Percentiles rank a stretch among this genome's conserved stretches.
phyloP scores from a whole-genome alignment of 2,113 vertebrate genomes.

The Catharus minimus region DNA sequence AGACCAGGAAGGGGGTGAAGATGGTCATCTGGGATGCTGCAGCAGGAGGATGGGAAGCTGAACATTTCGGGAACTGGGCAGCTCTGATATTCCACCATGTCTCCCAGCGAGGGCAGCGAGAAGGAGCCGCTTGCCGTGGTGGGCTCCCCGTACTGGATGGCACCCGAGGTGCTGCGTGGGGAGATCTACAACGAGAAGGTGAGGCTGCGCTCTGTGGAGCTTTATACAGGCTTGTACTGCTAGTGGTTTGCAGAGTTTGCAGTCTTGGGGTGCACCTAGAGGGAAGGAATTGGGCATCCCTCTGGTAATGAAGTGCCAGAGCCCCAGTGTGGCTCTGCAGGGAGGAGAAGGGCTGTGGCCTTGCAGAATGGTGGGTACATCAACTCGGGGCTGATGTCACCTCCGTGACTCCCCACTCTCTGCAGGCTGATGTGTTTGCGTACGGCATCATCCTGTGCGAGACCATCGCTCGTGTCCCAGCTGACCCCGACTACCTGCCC shows the following conservation, averaged over 20 bases:
- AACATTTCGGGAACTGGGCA: too few relatives aligned
- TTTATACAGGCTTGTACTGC: neutral
- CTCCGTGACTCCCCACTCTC: neutral
- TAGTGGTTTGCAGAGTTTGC: neutral
- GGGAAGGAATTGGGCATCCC: neutral
- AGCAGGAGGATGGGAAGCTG: neutral
- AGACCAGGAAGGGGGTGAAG: neutral
- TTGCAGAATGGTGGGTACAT: neutral
- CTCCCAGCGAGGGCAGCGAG: conserved; percentile 78
- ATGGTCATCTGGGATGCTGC: neutral
- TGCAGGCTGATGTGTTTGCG: conserved; percentile 84
- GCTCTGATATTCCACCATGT: neutral
- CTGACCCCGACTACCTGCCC: conserved; percentile 92
- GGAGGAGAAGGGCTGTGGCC: neutral
- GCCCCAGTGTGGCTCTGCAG: rapidly evolving
- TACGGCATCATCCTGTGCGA: conserved; percentile 95
- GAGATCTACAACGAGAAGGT: conserved; percentile 96
- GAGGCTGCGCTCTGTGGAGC: neutral
- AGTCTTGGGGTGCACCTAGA: neutral
- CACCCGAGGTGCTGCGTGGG: conserved; percentile 91
- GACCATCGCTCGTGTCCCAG: conserved; percentile 90
- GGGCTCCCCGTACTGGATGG: conserved; percentile 98
- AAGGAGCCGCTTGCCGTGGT: conserved; percentile 90
- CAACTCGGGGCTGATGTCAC: rapidly evolving
- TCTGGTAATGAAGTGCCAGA: rapidly evolving